Conservation (phyloP, 2,888 invertebrate genomes). For the Notodonta dromedarius region DNA sequence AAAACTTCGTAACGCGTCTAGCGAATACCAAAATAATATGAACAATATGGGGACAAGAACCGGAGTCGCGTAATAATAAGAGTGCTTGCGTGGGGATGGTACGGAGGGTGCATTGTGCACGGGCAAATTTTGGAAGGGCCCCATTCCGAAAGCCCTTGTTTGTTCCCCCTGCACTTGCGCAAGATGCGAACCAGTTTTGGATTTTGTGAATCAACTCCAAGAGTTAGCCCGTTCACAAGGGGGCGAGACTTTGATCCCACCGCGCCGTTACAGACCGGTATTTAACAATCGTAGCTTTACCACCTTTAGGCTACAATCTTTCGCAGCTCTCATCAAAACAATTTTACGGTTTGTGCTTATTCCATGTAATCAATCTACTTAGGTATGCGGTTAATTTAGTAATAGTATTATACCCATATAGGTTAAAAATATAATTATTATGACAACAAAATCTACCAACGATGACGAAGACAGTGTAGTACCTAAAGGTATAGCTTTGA, state of each 20-base stretch:
- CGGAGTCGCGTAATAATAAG: conserved; percentile 82
- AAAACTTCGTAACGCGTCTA: conserved; percentile 70
- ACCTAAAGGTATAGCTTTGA: too few relatives aligned
- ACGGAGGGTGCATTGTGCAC: conserved; percentile 84
- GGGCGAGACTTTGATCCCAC: conserved; percentile 52
- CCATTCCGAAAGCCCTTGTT: conserved; percentile 76
- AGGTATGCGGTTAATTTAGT: too few relatives aligned
- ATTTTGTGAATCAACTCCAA: conserved; percentile 72
- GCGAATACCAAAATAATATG: conserved; percentile 79
- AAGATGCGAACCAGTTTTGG: conserved; percentile 83
- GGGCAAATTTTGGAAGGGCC: conserved; percentile 83
- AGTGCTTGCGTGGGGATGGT: conserved; percentile 82
- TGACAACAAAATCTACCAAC: too few relatives aligned
- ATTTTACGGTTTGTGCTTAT: too few relatives aligned
- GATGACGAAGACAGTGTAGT: too few relatives aligned
- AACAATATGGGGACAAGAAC: conserved; percentile 82
- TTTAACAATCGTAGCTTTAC: conserved; percentile 36
- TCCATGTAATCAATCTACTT: too few relatives aligned
- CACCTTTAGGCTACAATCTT: too few relatives aligned
- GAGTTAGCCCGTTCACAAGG: conserved; percentile 65
- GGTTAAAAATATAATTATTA: too few relatives aligned
- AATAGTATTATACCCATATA: too few relatives aligned
- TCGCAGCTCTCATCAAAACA: too few relatives aligned
- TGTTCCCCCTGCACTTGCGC: conserved; percentile 81
- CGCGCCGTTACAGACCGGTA: conserved; percentile 54